Evolutionary conservation across 2,113 vertebrate species (phyloP).

Genomic region (Heterotilapia buettikoferi): DNA sequence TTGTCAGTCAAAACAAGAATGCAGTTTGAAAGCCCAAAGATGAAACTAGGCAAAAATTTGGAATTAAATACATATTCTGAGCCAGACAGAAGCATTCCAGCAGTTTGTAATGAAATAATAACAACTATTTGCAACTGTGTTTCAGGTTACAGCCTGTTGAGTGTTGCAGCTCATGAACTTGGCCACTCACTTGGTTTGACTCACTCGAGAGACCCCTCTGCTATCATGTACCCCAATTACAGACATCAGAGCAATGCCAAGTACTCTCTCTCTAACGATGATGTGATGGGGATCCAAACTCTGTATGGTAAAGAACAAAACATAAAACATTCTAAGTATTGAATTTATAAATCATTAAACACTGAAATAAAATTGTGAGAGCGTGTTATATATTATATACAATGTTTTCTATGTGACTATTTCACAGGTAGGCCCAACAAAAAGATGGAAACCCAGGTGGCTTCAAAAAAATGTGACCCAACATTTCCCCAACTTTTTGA

Average conservation of each 20-base stretch:
- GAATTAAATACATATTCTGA: background rate
- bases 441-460: background rate
- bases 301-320: constrained; percentile 51
- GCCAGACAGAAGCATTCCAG: background rate
- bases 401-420: background rate
- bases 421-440: constrained; percentile 41
- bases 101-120: background rate
- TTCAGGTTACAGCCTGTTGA: constrained; percentile 69
- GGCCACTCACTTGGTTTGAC: constrained; percentile 72
- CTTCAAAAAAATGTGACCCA: constrained; percentile 50
- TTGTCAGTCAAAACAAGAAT: background rate
- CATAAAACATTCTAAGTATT: background rate
- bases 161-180: constrained; percentile 74
- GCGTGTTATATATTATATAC: background rate
- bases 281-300: constrained; percentile 71
- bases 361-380: background rate
- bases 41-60: too few species aligned
- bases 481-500: constrained; percentile 45
- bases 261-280: constrained; percentile 69
- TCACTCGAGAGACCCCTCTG: constrained; percentile 69
- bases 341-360: background rate
- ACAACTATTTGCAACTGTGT: background rate
- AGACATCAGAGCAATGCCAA: constrained; percentile 59
- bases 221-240: constrained; percentile 75
- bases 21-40: background rate